phyloP scores from a whole-genome alignment of 1,140 invertebrate species.

The Adoxophyes honmai region DNA sequence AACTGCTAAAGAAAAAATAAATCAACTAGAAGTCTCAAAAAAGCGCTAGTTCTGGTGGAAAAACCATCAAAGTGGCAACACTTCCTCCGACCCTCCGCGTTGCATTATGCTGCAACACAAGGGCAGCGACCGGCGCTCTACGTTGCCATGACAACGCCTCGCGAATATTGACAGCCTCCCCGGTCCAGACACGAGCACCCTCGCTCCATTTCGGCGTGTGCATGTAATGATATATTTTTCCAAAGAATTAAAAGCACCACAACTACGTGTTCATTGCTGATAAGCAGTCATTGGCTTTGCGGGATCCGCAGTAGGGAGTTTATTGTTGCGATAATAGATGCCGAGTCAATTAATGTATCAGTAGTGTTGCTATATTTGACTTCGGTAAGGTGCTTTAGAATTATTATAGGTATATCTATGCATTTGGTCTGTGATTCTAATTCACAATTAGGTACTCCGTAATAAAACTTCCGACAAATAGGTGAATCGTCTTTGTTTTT shows the following conservation, averaged over 20 bases:
- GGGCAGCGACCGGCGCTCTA: slow-evolving; percentile 62
- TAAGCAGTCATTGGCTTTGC: slow-evolving; percentile 42
- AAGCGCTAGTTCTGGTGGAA: too few relatives aligned
- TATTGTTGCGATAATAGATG: slow-evolving; percentile 21
- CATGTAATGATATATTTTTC: slow-evolving; percentile 57
- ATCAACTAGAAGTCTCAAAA: too few relatives aligned
- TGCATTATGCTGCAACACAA: slow-evolving; percentile 53
- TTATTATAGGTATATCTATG: too few relatives aligned
- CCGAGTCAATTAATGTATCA: too few relatives aligned
- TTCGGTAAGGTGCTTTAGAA: too few relatives aligned
- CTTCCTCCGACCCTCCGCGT: slow-evolving; percentile 58
- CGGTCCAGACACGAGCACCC: slow-evolving; percentile 47
- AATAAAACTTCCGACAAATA: too few relatives aligned
- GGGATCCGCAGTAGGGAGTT: slow-evolving; percentile 25
- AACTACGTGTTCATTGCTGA: slow-evolving; percentile 54
- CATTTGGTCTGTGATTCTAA: too few relatives aligned
- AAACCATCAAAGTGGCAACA: too few relatives aligned
- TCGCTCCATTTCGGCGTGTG: slow-evolving; percentile 29
- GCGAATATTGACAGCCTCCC: slow-evolving; percentile 67
- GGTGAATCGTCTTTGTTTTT: too few relatives aligned
- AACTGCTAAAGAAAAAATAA: too few relatives aligned
- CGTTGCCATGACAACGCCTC: slow-evolving; percentile 67
- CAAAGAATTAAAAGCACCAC: slow-evolving; percentile 44
- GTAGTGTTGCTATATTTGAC: too few relatives aligned
- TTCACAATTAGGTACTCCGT: too few relatives aligned